Evolutionary conservation across 2,113 vertebrate genomes (phyloP).

Genomic region (Callipepla squamata): DNA sequence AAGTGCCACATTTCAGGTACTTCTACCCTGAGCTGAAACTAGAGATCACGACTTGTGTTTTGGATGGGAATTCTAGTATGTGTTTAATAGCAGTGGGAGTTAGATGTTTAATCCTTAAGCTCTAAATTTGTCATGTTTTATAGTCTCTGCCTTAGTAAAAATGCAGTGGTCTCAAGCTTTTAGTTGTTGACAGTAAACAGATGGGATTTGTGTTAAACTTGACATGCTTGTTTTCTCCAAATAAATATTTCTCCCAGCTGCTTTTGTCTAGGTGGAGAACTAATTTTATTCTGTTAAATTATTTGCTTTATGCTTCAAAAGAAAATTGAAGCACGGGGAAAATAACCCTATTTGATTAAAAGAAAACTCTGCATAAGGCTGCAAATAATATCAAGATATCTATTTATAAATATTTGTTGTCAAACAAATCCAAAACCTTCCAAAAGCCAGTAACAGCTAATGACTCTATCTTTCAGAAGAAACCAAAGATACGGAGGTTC

Average conservation of each 20-base stretch:
- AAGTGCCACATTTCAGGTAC: not conserved
- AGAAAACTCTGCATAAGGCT: not conserved
- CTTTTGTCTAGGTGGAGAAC: not conserved
- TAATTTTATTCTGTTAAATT: not conserved
- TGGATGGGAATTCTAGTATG: not conserved
- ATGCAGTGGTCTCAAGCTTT: not conserved
- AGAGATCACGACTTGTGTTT: fast-evolving
- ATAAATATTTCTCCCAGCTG: not conserved
- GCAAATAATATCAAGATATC: not conserved
- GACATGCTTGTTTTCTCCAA: not conserved
- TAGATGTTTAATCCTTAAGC: not conserved
- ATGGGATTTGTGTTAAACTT: not conserved
- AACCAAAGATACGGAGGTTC: constrained; percentile 97
- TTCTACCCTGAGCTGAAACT: not conserved
- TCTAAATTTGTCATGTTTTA: not conserved
- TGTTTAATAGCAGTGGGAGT: not conserved
- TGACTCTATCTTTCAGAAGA: constrained; percentile 83
- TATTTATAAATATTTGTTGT: not conserved
- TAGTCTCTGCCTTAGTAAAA: not conserved
- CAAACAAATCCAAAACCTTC: not conserved
- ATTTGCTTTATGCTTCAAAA: not conserved
- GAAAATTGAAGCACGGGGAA: not conserved
- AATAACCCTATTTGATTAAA: not conserved
- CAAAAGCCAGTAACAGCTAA: not conserved
- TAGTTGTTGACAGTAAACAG: not conserved